A percentile compares a stretch with the other conserved stretches of the same genome.
Evolutionary conservation across 2,113 vertebrate genomes (phyloP).

Genomic region (Catagonus wagneri): DNA sequence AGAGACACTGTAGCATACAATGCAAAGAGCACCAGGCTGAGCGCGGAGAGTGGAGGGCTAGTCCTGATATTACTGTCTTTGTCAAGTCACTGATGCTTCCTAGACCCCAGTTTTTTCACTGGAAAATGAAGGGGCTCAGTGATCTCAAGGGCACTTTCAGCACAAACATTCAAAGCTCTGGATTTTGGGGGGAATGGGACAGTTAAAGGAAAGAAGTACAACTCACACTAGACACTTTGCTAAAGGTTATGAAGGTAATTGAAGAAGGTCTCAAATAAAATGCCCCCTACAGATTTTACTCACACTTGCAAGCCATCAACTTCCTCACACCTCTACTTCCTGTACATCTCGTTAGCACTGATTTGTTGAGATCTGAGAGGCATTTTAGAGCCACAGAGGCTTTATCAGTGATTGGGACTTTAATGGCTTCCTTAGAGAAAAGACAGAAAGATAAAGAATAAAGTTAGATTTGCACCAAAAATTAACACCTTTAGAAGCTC

Average conservation of each 20-base stretch:
- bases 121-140: neutral
- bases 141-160: neutral
- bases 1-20: neutral
- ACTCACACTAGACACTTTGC: neutral
- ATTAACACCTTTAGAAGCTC: neutral
- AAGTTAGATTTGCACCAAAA: slow-evolving; percentile 45
- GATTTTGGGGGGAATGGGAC: slow-evolving; percentile 1
- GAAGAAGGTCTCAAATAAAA: slow-evolving; percentile 32
- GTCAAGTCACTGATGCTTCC: neutral
- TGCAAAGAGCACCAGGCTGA: neutral
- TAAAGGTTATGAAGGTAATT: neutral
- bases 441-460: slow-evolving; percentile 49
- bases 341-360: neutral
- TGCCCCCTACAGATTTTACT: neutral
- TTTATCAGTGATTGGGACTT: neutral
- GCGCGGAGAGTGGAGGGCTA: neutral
- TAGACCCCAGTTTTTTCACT: neutral
- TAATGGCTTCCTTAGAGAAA: slow-evolving; percentile 37
- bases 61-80: neutral
- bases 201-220: slow-evolving; percentile 14
- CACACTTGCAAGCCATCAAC: neutral
- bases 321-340: neutral
- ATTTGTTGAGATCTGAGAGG: slow-evolving; percentile 32
- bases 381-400: neutral
- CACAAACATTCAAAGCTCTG: neutral